A percentile compares a stretch with the other conserved stretches of the same genome.
Evolutionary conservation across 2,888 invertebrate genomes (phyloP).

Genomic region (Allophyes oxyacanthae): DNA sequence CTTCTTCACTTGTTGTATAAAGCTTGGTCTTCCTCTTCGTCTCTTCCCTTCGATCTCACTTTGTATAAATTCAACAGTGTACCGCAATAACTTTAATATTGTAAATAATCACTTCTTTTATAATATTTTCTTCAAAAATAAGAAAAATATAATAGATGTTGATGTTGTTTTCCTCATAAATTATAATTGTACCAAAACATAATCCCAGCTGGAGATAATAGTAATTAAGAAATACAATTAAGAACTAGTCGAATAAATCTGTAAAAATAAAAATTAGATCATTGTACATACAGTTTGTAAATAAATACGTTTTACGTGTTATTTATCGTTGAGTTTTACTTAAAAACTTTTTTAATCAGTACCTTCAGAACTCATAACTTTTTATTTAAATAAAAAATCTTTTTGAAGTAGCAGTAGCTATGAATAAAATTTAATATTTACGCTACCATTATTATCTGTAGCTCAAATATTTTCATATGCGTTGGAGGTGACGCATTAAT

Average conservation of each 20-base stretch:
- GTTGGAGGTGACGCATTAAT: not conserved
- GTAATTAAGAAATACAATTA: conserved; percentile 28
- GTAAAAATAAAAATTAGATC: conserved; percentile 59
- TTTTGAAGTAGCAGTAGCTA: not conserved
- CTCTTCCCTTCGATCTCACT: not conserved
- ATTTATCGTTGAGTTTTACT: conserved; percentile 61
- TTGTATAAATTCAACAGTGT: conserved; percentile 10
- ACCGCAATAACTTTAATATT: conserved; percentile 13
- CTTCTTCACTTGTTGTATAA: too few species aligned
- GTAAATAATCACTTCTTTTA: conserved; percentile 49
- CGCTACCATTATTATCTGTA: not conserved
- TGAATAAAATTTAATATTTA: conserved; percentile 1
- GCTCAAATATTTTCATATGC: not conserved
- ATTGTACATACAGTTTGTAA: conserved; percentile 82
- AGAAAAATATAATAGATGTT: conserved; percentile 30
- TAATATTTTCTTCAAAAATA: conserved; percentile 32
- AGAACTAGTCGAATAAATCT: conserved; percentile 50
- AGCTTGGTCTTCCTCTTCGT: too few species aligned
- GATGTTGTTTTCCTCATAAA: conserved; percentile 47
- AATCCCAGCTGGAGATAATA: conserved; percentile 33
- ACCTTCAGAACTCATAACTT: not conserved
- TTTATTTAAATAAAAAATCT: not conserved
- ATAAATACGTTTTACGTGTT: conserved; percentile 86
- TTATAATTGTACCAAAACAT: conserved; percentile 45
- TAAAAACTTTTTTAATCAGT: conserved; percentile 12